phyloP scores from a whole-genome alignment of 1,140 invertebrate species.

The Patella vulgata region DNA sequence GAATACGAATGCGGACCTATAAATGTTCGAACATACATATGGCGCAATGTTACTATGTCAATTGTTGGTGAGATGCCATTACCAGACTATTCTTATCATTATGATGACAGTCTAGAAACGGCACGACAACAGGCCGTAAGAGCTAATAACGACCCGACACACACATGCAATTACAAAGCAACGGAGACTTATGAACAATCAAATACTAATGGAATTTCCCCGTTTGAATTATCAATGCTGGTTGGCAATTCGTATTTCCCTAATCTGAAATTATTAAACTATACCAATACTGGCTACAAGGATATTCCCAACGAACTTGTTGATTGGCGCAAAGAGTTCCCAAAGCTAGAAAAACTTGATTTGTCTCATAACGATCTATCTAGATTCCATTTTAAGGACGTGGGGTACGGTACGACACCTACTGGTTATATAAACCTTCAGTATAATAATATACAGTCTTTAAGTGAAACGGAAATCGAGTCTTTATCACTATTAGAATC shows the following conservation, averaged over 20 bases:
- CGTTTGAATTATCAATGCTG: too few species aligned
- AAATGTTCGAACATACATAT: too few species aligned
- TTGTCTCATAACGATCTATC: slow-evolving; percentile 39
- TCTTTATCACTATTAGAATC: slow-evolving; percentile 19
- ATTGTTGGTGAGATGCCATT: too few species aligned
- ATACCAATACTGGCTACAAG: slow-evolving; percentile 23
- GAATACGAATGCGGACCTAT: too few species aligned
- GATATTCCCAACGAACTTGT: slow-evolving; percentile 25
- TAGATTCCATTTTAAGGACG: slow-evolving; percentile 11
- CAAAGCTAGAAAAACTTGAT: slow-evolving; percentile 40
- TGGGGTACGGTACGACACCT: slow-evolving; percentile 4
- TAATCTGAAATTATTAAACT: slow-evolving; percentile 28
- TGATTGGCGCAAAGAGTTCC: slow-evolving; percentile 34
- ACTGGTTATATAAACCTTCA: slow-evolving; percentile 29
- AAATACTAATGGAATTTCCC: too few species aligned
- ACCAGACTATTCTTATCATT: too few species aligned
- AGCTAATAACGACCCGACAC: too few species aligned
- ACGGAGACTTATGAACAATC: too few species aligned
- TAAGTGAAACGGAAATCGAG: slow-evolving; percentile 29
- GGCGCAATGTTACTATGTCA: too few species aligned
- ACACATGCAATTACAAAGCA: too few species aligned
- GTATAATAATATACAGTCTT: slow-evolving; percentile 37
- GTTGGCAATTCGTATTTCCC: slow-evolving; percentile 24
- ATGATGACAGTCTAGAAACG: too few species aligned
- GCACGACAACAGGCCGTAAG: too few species aligned